These are phyloP conservation scores for Cottus gobio DNA, from an alignment of 2,113 vertebrate species.

Conservation along the genomic window DNA sequence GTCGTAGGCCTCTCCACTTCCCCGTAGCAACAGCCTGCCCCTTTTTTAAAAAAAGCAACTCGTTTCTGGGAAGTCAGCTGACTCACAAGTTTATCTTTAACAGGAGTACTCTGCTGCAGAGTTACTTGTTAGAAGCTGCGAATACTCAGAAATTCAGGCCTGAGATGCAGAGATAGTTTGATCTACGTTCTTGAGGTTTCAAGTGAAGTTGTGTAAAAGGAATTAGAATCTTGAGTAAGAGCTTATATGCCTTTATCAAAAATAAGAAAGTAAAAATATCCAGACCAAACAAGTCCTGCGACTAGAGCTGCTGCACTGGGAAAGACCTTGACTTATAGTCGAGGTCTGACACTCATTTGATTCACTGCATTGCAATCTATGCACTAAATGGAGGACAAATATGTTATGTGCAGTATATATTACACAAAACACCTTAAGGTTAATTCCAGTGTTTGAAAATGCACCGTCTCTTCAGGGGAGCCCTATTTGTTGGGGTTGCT, in stretches of 20 bases:
- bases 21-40: constrained; percentile 76
- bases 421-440: not conserved
- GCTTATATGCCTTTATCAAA: not conserved
- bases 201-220: not conserved
- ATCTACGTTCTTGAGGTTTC: not conserved
- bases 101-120: not conserved
- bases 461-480: not conserved
- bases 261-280: not conserved
- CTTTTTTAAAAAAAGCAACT: constrained; percentile 74
- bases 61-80: constrained; percentile 80
- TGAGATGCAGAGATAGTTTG: constrained; percentile 46
- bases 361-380: not conserved
- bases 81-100: constrained; percentile 72
- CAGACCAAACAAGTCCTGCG: not conserved
- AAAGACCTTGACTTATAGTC: too few relatives aligned
- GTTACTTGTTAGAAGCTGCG: constrained; percentile 4
- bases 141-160: constrained; percentile 62
- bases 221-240: not conserved
- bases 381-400: not conserved
- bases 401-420: not conserved
- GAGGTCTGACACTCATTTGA: constrained; percentile 9
- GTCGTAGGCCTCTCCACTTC: constrained; percentile 51
- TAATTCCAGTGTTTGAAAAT: not conserved
- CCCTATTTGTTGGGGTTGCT: not conserved
- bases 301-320: constrained; percentile 4